Conservation (phyloP, 2,113 vertebrate species). For the Cavia porcellus region DNA sequence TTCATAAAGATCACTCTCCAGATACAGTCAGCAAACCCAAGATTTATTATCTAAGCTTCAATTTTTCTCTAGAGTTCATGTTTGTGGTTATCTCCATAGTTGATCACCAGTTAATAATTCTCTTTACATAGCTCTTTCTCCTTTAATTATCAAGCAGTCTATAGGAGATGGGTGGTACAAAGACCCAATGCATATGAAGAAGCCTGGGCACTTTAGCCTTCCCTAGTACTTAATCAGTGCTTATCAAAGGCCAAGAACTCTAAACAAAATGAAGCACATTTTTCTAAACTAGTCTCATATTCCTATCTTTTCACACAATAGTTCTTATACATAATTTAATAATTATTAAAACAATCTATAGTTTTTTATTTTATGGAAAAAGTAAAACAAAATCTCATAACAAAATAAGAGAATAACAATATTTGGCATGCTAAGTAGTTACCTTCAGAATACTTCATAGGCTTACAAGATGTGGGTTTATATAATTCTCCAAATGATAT, state of each 20-base stretch:
- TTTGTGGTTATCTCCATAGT: background rate
- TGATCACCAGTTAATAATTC: background rate
- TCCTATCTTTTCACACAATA: background rate
- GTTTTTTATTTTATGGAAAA: background rate
- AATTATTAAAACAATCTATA: background rate
- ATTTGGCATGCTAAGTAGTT: background rate
- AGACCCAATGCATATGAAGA: background rate
- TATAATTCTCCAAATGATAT: background rate
- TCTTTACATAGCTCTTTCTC: background rate
- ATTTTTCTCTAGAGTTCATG: slow-evolving; percentile 3
- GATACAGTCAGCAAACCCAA: background rate
- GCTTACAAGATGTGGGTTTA: background rate
- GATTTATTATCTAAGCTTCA: background rate
- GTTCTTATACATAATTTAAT: background rate
- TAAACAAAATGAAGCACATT: background rate
- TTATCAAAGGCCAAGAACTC: background rate
- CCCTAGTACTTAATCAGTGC: background rate
- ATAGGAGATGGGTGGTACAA: background rate
- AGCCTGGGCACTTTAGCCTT: background rate
- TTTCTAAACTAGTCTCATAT: background rate
- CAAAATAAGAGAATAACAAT: background rate
- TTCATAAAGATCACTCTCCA: background rate
- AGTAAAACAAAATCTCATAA: background rate
- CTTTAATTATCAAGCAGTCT: background rate
- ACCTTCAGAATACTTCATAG: background rate